Evolutionary conservation across 2,888 invertebrate species (phyloP).

Genomic region (Sussaba pulchella): DNA sequence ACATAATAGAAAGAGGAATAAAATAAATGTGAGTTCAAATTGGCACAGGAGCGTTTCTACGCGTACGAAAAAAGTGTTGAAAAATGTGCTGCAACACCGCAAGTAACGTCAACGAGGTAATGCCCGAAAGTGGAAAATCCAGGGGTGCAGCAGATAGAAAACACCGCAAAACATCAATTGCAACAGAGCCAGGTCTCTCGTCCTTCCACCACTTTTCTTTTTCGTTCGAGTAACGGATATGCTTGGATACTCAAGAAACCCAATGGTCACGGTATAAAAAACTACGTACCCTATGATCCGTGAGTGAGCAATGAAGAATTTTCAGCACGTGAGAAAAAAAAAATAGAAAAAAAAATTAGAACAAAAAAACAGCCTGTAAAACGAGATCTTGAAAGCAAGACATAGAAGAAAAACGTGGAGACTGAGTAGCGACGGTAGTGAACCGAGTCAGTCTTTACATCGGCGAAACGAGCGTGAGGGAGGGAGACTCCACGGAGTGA

Average conservation of each 20-base stretch:
- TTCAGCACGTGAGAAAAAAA: neutral
- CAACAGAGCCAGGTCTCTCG: neutral
- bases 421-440: neutral
- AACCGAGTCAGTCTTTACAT: slow-evolving; percentile 8
- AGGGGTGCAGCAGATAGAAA: too few relatives aligned
- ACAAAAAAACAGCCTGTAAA: neutral
- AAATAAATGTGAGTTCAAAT: too few relatives aligned
- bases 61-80: too few relatives aligned
- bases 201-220: neutral
- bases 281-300: neutral
- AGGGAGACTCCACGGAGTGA: slow-evolving; percentile 3
- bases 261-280: neutral
- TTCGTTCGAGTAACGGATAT: neutral
- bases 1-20: too few relatives aligned
- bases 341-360: neutral
- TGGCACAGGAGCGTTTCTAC: too few relatives aligned
- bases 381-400: neutral
- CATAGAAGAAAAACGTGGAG: neutral
- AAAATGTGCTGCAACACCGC: neutral
- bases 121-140: neutral
- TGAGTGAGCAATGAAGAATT: neutral
- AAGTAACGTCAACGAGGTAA: slow-evolving; percentile 13
- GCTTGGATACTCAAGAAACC: neutral
- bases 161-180: neutral
- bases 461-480: slow-evolving; percentile 16